Evolutionary conservation across 2,888 invertebrate species (phyloP).

Genomic region (Stenchaetothrips biformis): DNA sequence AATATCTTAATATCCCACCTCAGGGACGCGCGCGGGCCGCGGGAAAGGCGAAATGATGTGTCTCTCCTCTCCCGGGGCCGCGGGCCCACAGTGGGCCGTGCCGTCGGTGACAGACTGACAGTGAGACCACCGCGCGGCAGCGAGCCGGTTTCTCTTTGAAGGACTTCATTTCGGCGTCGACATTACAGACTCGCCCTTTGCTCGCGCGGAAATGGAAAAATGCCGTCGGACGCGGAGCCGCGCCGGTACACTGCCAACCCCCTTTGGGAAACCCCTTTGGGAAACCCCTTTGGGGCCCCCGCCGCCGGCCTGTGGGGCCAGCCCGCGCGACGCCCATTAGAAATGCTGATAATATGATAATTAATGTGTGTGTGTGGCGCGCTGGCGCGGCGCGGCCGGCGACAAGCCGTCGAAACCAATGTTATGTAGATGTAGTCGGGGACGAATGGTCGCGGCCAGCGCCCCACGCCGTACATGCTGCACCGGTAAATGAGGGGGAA

Average conservation of each 20-base stretch:
- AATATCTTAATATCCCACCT: too few species aligned
- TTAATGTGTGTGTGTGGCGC: neutral
- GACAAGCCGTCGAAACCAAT: conserved; percentile 4
- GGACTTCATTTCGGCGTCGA: neutral
- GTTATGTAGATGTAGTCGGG: conserved; percentile 10
- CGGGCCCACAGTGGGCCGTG: too few species aligned
- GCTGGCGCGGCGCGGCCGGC: too few species aligned
- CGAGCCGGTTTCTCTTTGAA: conserved; percentile 6
- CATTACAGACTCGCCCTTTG: neutral
- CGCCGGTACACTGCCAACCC: too few species aligned
- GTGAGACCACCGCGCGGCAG: neutral
- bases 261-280: too few species aligned
- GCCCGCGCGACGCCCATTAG: neutral
- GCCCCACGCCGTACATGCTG: neutral
- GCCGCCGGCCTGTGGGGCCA: neutral
- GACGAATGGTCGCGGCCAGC: neutral
- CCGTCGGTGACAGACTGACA: too few species aligned
- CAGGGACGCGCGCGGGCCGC: too few species aligned
- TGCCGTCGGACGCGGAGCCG: neutral
- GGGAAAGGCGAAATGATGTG: too few species aligned
- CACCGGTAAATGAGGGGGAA: too few species aligned
- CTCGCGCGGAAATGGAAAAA: conserved; percentile 6
- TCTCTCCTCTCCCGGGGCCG: too few species aligned
- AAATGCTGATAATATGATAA: conserved; percentile 22
- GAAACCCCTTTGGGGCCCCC: too few species aligned